Evolutionary conservation across 2,888 invertebrate genomes (phyloP), one percentile per base, ranked within the genome.

Genomic region (Apamea sordens): DNA sequence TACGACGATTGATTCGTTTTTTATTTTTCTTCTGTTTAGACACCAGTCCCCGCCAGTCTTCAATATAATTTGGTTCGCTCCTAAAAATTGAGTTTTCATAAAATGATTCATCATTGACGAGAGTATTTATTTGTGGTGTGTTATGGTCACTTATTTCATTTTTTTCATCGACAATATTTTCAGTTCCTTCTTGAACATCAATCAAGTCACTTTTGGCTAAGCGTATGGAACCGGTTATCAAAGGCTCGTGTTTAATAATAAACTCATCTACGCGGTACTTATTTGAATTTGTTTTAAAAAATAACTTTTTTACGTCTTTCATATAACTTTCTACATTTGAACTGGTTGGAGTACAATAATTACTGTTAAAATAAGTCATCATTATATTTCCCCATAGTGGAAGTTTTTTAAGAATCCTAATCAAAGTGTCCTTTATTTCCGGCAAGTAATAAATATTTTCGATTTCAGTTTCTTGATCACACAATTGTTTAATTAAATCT

Each of bases 241-340:
- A 74, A 72, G 79, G 76, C 63, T 82, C 67, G 73, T 82, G 82
- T 76, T 79, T 79, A 76, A 73, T 70, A 71, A 82, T 74, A 76
- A 82, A 82, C 61, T 82, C 82, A 74, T 82, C 82, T 50, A 82
- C 79, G 69, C 82, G 77, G 65, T 74, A 79, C 77, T 82, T 82
- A 72, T 67, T 73, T 67, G 65, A 76, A 71, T 70, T 76, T 70
- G 74, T 74, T 70, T 79, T 80, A 73, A 82, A 82, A 78, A 82
- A 78, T 73, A 82, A 73, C 75, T 76, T 78, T 78, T 82, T 78
- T 73, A 82, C 65, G 65, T 82, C 78, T 76, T 78, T 82, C 68
- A 76, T 76, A 77, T 82, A 82, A 76, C 78, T 82, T 78, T 82
- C 82, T 74, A 82, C 78, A 73, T 82, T 82, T 71, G 82, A 82